Conservation (phyloP, 2,113 vertebrate species). For the Anarhynchus alexandrinus region DNA sequence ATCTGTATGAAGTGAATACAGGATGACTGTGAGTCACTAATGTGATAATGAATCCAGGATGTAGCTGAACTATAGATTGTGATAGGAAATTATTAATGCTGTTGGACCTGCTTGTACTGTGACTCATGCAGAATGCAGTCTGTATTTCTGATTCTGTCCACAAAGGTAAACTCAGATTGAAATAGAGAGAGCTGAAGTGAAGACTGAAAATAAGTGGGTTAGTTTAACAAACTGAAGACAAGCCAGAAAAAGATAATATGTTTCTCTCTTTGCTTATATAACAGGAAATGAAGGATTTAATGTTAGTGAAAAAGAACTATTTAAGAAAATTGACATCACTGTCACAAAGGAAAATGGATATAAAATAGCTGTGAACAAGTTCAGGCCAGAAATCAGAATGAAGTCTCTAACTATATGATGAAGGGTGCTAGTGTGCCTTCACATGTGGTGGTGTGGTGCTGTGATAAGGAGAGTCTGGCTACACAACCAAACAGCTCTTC, state of each 20-base stretch:
- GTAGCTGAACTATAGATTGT: background rate
- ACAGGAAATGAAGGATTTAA: background rate
- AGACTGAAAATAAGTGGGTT: background rate
- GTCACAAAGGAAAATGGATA: background rate
- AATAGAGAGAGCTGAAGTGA: background rate
- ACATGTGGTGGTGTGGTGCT: background rate
- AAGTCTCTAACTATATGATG: background rate
- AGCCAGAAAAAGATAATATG: background rate
- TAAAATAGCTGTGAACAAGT: background rate
- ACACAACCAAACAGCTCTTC: background rate
- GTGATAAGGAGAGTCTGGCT: background rate
- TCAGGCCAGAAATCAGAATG: background rate
- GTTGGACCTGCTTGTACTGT: background rate
- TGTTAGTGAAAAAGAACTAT: background rate
- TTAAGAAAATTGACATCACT: background rate
- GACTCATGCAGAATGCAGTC: background rate
- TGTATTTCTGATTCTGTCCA: background rate
- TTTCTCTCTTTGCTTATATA: background rate
- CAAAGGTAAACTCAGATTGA: background rate
- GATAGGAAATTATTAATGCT: constrained; percentile 21
- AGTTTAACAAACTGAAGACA: background rate
- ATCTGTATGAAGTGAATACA: background rate
- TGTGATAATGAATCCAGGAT: background rate
- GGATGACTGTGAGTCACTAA: background rate
- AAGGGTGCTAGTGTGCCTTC: background rate